phyloP scores from a whole-genome alignment of 2,888 invertebrate genomes.

The Iphiclides podalirius region DNA sequence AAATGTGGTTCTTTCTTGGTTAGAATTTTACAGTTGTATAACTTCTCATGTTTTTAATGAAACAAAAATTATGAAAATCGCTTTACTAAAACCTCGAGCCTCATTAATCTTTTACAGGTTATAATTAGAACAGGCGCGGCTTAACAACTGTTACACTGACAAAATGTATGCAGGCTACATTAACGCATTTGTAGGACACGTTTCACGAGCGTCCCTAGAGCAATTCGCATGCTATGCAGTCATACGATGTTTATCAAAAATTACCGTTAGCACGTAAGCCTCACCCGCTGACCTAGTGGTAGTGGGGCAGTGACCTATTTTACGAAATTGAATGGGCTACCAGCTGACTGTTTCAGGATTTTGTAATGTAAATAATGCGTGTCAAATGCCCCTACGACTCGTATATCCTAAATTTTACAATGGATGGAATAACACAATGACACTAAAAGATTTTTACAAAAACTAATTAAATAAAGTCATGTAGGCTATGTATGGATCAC shows the following conservation, averaged over 20 bases:
- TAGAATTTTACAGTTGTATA: too few species aligned
- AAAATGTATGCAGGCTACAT: slow-evolving; percentile 35
- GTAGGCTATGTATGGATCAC: too few species aligned
- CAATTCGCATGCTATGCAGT: slow-evolving; percentile 17
- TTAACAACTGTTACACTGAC: slow-evolving; percentile 1
- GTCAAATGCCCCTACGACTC: neutral
- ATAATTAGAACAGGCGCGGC: slow-evolving; percentile 12
- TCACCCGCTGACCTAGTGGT: slow-evolving; percentile 20
- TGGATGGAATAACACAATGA: too few species aligned
- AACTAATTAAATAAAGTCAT: too few species aligned
- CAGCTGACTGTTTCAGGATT: slow-evolving; percentile 10
- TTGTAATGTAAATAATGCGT: slow-evolving; percentile 3
- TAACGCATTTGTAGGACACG: slow-evolving; percentile 17
- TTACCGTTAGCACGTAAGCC: slow-evolving; percentile 17
- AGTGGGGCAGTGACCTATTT: slow-evolving; percentile 12
- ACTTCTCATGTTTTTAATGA: too few species aligned
- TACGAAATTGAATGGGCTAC: slow-evolving; percentile 12
- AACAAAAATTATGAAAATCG: too few species aligned
- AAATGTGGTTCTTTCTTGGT: too few species aligned
- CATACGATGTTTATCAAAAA: slow-evolving; percentile 19
- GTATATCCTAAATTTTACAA: too few species aligned
- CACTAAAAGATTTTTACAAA: too few species aligned
- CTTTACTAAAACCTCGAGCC: too few species aligned
- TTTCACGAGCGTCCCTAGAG: neutral
- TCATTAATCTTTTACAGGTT: too few species aligned